Percentiles rank a stretch among this genome's conserved stretches.
Conservation (phyloP, 2,113 vertebrate genomes). For the Abramis brama region DNA sequence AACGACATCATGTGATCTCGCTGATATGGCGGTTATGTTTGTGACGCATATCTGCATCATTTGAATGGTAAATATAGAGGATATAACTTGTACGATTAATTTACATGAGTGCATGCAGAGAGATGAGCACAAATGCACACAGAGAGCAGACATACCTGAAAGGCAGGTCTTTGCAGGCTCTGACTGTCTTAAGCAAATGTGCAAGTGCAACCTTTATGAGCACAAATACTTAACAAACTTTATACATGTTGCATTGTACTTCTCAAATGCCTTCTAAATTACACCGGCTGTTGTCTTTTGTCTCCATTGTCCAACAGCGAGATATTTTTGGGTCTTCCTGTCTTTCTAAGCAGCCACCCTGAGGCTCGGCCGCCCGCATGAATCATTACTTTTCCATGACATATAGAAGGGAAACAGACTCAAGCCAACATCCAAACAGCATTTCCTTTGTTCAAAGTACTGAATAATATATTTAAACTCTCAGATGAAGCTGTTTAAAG, state of each 20-base stretch:
- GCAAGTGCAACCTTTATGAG: not conserved
- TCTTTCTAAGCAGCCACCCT: slow-evolving; percentile 28
- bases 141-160: slow-evolving; percentile 51
- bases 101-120: slow-evolving; percentile 28
- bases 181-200: slow-evolving; percentile 18
- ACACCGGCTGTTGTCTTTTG: slow-evolving; percentile 18
- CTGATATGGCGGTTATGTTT: slow-evolving; percentile 3
- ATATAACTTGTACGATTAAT: slow-evolving; percentile 28
- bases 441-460: not conserved
- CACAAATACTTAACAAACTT: not conserved
- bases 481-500: not conserved
- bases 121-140: slow-evolving; percentile 7
- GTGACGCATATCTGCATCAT: slow-evolving; percentile 30
- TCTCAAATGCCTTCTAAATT: not conserved
- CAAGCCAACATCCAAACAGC: not conserved
- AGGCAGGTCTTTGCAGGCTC: slow-evolving; percentile 29
- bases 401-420: slow-evolving; percentile 15
- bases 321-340: slow-evolving; percentile 46
- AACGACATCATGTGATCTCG: not conserved
- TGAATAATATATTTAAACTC: not conserved
- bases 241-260: not conserved
- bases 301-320: slow-evolving; percentile 9
- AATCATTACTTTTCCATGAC: slow-evolving; percentile 25
- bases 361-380: not conserved
- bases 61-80: slow-evolving; percentile 57